Evolutionary conservation across 2,113 vertebrate species (phyloP).

Genomic region (Strix uralensis): DNA sequence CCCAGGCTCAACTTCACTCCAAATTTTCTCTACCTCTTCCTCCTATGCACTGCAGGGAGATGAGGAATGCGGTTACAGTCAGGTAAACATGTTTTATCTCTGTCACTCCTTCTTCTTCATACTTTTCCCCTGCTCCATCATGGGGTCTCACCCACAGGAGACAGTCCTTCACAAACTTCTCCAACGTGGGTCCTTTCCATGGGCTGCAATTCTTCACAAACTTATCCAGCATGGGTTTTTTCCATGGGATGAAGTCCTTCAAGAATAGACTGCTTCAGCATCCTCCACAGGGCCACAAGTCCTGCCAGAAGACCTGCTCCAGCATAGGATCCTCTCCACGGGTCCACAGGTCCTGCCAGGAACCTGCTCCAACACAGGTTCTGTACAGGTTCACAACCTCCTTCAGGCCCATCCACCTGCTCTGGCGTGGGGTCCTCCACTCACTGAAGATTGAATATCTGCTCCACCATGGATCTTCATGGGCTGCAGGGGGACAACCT

Average conservation of each 20-base stretch:
- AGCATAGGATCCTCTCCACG: accelerated
- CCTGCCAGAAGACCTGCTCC: neutral
- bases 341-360: neutral
- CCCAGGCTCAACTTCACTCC: neutral
- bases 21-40: neutral
- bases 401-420: neutral
- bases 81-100: neutral
- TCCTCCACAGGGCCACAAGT: too few species aligned
- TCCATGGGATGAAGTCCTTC: too few species aligned
- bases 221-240: neutral
- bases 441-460: neutral
- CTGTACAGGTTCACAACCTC: neutral
- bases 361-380: neutral
- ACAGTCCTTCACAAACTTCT: neutral
- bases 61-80: accelerated
- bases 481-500: neutral
- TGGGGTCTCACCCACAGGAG: neutral
- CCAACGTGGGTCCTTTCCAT: accelerated
- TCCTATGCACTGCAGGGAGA: accelerated
- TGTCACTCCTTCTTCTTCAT: neutral
- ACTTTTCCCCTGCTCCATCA: neutral
- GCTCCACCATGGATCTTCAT: too few species aligned
- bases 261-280: too few species aligned
- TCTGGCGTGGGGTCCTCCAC: accelerated
- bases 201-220: neutral